Evolutionary conservation across 2,797 vertebrate genomes (phyloP).

Genomic region (Falco rusticolus): DNA sequence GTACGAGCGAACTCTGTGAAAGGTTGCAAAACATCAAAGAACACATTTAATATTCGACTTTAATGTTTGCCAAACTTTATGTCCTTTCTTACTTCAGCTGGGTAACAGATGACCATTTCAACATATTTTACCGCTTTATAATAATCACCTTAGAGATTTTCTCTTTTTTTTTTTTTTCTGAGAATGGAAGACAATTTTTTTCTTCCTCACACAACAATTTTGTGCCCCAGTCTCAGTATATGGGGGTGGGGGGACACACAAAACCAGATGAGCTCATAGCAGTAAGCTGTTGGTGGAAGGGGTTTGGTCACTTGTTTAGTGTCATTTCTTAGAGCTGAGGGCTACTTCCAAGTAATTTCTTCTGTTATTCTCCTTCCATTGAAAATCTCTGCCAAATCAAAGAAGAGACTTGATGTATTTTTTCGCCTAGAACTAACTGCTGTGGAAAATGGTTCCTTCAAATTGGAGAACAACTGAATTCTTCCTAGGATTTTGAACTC

Average conservation of each 20-base stretch:
- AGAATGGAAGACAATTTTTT: neutral
- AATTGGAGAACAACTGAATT: neutral
- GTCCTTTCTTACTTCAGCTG: slow-evolving; percentile 29
- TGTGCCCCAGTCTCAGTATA: neutral
- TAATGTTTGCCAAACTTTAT: neutral
- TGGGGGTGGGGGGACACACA: neutral
- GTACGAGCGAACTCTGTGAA: neutral
- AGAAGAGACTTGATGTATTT: neutral
- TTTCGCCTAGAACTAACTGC: neutral
- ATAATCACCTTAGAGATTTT: neutral
- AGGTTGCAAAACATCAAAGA: slow-evolving; percentile 32
- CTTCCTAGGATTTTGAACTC: neutral
- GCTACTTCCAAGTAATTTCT: neutral
- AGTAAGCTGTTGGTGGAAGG: neutral
- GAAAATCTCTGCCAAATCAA: neutral
- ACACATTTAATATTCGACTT: neutral
- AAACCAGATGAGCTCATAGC: neutral
- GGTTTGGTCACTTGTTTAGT: neutral
- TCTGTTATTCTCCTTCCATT: neutral
- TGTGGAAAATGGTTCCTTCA: neutral
- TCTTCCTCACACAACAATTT: neutral
- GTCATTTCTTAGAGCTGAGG: neutral
- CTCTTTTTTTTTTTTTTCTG: neutral
- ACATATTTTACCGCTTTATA: neutral
- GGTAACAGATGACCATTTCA: slow-evolving; percentile 27